Evolutionary conservation across 2,113 vertebrate species (phyloP), one percentile per base, ranked within the genome.

Genomic region (Erythrocercus mccallii): DNA sequence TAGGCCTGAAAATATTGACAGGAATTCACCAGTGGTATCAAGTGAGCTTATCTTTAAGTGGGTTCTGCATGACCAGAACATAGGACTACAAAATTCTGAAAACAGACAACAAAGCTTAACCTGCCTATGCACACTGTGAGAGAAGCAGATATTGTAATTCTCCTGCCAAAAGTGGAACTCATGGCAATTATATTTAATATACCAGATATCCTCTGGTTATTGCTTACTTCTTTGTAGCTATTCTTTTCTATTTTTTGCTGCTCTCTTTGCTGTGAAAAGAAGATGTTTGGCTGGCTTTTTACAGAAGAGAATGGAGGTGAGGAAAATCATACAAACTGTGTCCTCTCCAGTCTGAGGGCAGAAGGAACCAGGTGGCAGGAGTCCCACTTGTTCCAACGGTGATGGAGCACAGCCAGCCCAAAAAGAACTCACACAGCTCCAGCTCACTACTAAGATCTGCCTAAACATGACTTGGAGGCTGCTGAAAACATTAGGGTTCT

Each of bases 61-160:
- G 3, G 12, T 42, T 69, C 51, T 76, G 24, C 0, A 0, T 60
- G 62, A 56, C 15, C n/a, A 42, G 31, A 61, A 47, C 0, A 0
- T 30, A 35, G 14, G 33, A 47, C 30, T 37, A 12, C 42, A 68
- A 28, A 85, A 57, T 40, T 69, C 40, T 92, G 44, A 81, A 90
- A 85, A 37, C 0, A 33, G 20, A 18, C n/a, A 69, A 37, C 10
- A 69, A 82, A 85, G 48, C 15, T 37, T 42, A 42, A 70, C 9
- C 25, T 21, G 15, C 22, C 68, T 47, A 48, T 5, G 9, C 13
- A 60, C 37, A 42, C 40, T 6, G 9, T 61, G 40, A 45, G 53
- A 66, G 27, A 44, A 1, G 11, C 25, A 88, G 54, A 27, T 3
- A 60, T 31, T 1, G 9, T 23, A 50, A 74, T 30, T 19, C n/a